These are phyloP conservation scores for Pholis gunnellus DNA, from an alignment of 2,113 vertebrate species.

Conservation along the genomic window DNA sequence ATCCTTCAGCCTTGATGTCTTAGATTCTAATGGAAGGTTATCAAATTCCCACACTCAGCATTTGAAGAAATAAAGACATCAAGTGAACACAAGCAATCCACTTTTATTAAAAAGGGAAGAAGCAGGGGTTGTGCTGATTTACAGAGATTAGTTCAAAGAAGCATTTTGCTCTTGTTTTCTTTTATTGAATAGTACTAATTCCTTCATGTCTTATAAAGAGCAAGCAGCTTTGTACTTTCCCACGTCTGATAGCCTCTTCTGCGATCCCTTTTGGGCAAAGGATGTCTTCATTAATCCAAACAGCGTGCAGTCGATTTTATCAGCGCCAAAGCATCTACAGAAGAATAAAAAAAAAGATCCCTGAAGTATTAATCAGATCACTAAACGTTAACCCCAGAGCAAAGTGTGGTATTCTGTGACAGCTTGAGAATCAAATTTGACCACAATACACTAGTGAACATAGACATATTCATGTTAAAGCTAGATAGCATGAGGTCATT, in stretches of 20 bases:
- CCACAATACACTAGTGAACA: not conserved
- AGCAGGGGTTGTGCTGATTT: slow-evolving; percentile 19
- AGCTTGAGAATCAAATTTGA: not conserved
- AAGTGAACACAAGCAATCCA: slow-evolving; percentile 16
- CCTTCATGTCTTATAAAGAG: not conserved
- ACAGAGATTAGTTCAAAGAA: slow-evolving; percentile 38
- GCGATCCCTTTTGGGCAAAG: slow-evolving; percentile 1
- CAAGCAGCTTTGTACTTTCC: slow-evolving; percentile 29
- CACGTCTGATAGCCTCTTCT: slow-evolving; percentile 12
- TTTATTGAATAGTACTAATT: not conserved
- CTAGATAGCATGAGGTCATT: not conserved
- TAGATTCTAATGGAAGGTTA: not conserved
- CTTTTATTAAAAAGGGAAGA: slow-evolving; percentile 11
- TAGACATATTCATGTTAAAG: not conserved
- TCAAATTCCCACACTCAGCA: not conserved
- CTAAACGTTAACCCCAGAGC: not conserved
- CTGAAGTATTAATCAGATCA: not conserved
- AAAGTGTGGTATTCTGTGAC: not conserved
- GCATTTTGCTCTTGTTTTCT: slow-evolving; percentile 15
- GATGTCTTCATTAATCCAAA: slow-evolving; percentile 19
- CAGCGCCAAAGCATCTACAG: not conserved
- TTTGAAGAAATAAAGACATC: slow-evolving; percentile 10
- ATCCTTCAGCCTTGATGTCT: slow-evolving; percentile 17
- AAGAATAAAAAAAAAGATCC: not conserved
- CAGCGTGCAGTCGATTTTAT: not conserved